Evolutionary conservation across 2,797 vertebrate genomes (phyloP), one percentile per base, ranked within the genome.

Genomic region (Oceanodroma leucorhoa): DNA sequence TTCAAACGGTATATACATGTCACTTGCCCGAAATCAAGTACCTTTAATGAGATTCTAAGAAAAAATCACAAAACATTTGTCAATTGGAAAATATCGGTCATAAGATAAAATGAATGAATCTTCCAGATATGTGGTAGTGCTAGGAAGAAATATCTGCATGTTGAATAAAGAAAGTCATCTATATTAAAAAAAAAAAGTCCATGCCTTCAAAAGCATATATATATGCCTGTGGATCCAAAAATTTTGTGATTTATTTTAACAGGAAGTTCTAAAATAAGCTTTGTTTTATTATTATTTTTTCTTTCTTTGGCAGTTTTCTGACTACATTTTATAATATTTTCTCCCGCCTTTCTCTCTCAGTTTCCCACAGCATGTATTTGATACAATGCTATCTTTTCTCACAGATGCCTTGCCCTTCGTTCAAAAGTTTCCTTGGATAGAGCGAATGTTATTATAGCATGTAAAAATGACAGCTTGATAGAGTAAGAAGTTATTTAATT

Each of bases 401-500:
- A 89, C 30, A 73, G 51, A 91, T 70, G 40, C 36, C 16, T 92
- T 85, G 66, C 64, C 38, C 60, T 89, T 51, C 58, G 78, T 80
- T 89, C 67, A 80, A 84, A 92, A 77, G 71, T 83, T 92, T 93
- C 36, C 43, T 70, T 43, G 75, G 43, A 66, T 4, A 66, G 67
- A 24, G 14, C 1, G 3, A 82, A 72, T 65, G 51, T 78, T 87
- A 84, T 84, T 78, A 86, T 32, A 45, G 8, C 26, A 40, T 57
- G 53, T 64, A 94, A 83, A 81, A 93, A 61, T 82, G 54, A 32
- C 46, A 87, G 50, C 54, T 72, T 87, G 77, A 92, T 78, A 64
- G 38, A 90, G 34, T 54, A 92, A 89, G 38, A 94, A 84, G 43
- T 79, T 23, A 79, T 90, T 89, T 89, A 76, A 82, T 89, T 82